These are phyloP conservation scores for Tokudaia muenninki DNA, from an alignment of 2,797 vertebrate genomes.

Conservation along the genomic window DNA sequence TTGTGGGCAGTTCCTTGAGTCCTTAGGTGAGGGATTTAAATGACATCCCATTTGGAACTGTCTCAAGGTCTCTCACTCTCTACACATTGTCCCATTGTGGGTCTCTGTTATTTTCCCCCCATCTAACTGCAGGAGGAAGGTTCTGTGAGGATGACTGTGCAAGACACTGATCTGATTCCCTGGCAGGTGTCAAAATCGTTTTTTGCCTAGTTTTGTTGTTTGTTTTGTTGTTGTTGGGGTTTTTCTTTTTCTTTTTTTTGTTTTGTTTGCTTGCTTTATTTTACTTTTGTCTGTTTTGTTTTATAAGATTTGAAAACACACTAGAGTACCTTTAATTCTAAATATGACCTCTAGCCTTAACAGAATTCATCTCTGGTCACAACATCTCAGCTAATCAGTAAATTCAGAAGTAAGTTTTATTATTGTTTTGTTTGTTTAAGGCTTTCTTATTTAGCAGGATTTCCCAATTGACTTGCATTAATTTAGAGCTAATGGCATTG, in stretches of 20 bases:
- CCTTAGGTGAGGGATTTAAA: not conserved
- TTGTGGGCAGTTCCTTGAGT: not conserved
- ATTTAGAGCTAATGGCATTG: not conserved
- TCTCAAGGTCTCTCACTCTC: not conserved
- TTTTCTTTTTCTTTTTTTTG: not conserved
- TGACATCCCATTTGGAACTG: not conserved
- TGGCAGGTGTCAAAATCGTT: not conserved
- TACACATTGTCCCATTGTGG: not conserved
- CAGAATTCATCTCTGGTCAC: not conserved
- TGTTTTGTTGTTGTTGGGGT: not conserved
- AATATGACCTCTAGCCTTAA: not conserved
- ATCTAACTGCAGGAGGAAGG: not conserved
- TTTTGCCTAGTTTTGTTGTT: not conserved
- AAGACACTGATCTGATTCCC: not conserved
- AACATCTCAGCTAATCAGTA: not conserved
- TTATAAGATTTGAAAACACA: not conserved
- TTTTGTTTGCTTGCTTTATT: not conserved
- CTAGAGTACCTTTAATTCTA: not conserved
- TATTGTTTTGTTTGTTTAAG: not conserved
- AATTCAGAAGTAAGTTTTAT: not conserved
- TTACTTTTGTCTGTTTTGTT: not conserved
- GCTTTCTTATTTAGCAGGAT: not conserved
- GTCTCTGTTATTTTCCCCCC: not conserved
- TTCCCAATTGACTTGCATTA: not conserved
- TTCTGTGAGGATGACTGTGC: not conserved